phyloP scores from a whole-genome alignment of 2,797 vertebrate genomes.

The Poeciliopsis infans region DNA sequence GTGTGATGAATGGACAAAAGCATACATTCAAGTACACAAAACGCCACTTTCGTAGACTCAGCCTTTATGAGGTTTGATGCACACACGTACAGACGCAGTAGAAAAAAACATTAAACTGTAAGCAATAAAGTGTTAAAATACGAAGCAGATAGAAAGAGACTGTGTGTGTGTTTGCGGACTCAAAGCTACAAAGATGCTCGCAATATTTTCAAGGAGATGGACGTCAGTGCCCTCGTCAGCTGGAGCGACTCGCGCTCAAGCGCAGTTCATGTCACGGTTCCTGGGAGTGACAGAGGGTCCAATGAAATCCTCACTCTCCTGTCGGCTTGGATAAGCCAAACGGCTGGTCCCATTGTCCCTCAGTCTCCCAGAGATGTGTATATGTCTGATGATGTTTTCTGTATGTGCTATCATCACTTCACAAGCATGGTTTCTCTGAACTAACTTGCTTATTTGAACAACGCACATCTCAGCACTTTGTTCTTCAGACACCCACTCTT shows the following conservation, averaged over 20 bases:
- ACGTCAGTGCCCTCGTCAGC: constrained; percentile 42
- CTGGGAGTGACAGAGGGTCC: constrained; percentile 35
- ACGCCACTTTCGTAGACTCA: constrained; percentile 9
- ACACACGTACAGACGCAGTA: not conserved
- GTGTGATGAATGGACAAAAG: constrained; percentile 48
- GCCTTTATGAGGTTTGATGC: constrained; percentile 9
- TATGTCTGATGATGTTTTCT: constrained; percentile 21
- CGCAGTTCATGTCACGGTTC: constrained; percentile 36
- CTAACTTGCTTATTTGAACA: constrained; percentile 24
- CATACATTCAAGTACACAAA: constrained; percentile 12
- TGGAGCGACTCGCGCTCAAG: constrained; percentile 25
- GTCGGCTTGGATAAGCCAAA: constrained; percentile 55
- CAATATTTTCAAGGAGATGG: constrained; percentile 48
- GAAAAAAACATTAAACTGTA: not conserved
- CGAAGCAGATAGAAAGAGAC: constrained; percentile 2
- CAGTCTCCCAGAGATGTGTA: constrained; percentile 25
- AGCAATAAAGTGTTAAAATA: constrained; percentile 2
- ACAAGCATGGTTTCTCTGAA: constrained; percentile 39
- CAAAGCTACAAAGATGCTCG: constrained; percentile 36
- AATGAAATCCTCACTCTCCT: constrained; percentile 37
- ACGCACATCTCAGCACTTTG: constrained; percentile 26
- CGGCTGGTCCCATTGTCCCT: constrained; percentile 53
- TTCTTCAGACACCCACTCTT: constrained; percentile 29
- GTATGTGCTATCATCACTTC: constrained; percentile 30
- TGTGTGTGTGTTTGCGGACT: not conserved